A percentile compares a stretch with the other conserved stretches of the same genome.
phyloP scores from a whole-genome alignment of 2,888 invertebrate genomes.

The Oeneis ivallda region DNA sequence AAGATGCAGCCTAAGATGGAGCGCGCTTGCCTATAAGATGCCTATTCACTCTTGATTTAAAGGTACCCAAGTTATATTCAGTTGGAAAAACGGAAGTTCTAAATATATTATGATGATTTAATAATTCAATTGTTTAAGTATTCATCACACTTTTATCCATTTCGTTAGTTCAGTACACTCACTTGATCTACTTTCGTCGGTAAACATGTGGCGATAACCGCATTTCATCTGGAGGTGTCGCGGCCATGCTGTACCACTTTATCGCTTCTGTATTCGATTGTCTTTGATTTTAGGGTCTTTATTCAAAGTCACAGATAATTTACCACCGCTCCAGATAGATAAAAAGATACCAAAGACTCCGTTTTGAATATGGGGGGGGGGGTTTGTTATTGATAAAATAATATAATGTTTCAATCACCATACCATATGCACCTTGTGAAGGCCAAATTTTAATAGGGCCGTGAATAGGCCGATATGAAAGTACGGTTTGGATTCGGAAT shows the following conservation, averaged over 20 bases:
- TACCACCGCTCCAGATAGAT: conserved; percentile 1
- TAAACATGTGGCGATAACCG: conserved; percentile 33
- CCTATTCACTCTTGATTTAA: too few relatives aligned
- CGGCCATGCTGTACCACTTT: conserved; percentile 13
- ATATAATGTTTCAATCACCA: too few relatives aligned
- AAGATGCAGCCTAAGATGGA: too few relatives aligned
- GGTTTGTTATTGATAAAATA: conserved; percentile 13
- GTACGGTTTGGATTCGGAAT: too few relatives aligned
- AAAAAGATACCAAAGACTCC: neutral
- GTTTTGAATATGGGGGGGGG: neutral
- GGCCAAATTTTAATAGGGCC: too few relatives aligned
- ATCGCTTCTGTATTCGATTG: neutral
- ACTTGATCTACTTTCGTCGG: conserved; percentile 29
- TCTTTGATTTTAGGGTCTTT: conserved; percentile 5
- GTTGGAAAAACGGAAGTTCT: too few relatives aligned
- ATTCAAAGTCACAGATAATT: conserved; percentile 15
- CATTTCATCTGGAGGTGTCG: conserved; percentile 24
- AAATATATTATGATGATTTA: too few relatives aligned
- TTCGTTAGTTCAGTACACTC: conserved; percentile 15
- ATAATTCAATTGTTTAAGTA: too few relatives aligned
- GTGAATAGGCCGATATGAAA: too few relatives aligned
- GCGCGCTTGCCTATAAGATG: too few relatives aligned
- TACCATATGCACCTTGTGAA: too few relatives aligned
- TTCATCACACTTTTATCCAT: conserved; percentile 23
- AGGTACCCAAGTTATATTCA: too few relatives aligned